Evolutionary conservation across 1,140 invertebrate species (phyloP), one percentile per base, ranked within the genome.

Genomic region (Meloidogyne chitwoodi): DNA sequence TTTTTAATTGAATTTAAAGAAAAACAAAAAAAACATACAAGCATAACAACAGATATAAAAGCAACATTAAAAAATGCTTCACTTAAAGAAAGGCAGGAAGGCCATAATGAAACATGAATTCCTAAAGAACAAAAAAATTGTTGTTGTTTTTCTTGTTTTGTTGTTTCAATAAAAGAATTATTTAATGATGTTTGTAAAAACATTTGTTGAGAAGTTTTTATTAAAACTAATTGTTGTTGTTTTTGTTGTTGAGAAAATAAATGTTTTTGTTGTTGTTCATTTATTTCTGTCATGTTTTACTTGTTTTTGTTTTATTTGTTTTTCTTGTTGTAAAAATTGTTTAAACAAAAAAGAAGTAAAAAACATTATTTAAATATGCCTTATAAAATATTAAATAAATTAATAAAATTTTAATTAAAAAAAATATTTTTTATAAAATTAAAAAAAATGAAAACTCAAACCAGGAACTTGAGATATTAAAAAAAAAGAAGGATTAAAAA

Each of bases 21-120:
- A 69, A 27, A 56, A 12, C 22, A 48, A 44, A 19, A 38, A 19
- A 44, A 26, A 24, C 81, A 74, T 68, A 87, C 84, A 77, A 86
- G 74, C 85, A 86, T 86, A 38, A 87, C 86, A 69, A 78, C 79
- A 8, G 87, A 79, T 79, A 87, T 81, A 61, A 76, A 79, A 12
- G 85, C 78, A 38, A 85, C 78, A n/a, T 84, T 87, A 41, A 81
- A 69, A 62, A 87, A 78, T 6, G 85, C 85, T 44, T 83, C 83
- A 19, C 75, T 72, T 12, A 87, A 44, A n/a, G 77, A 73, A 31
- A 86, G 73, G 74, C 85, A 86, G 16, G 85, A 83, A 10, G 83
- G 83, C 83, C 81, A 82, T 31, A 74, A 41, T 44, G 66, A 62
- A 19, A 63, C 61, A 61, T 75, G 24, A 48, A 48, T 22, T 16